Evolutionary conservation across 2,888 invertebrate species (phyloP).

Genomic region (Nemoura dubitans): DNA sequence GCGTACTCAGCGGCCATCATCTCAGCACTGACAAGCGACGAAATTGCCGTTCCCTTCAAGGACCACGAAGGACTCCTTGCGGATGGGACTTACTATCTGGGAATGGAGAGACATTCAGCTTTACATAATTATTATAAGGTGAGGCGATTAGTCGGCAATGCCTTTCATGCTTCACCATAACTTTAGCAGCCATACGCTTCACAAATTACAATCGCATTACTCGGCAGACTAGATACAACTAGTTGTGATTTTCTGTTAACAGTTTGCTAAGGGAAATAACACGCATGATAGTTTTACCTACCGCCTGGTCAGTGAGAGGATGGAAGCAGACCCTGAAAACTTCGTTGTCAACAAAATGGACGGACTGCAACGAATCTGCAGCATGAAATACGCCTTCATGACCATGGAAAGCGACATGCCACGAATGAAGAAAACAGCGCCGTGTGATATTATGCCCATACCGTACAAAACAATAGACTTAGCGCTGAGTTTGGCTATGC

Average conservation of each 20-base stretch:
- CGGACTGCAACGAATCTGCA: conserved; percentile 31
- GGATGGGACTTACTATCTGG: conserved; percentile 54
- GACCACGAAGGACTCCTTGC: conserved; percentile 54
- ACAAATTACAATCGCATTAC: too few species aligned
- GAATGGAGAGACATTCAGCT: conserved; percentile 47
- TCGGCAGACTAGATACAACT: too few species aligned
- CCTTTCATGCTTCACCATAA: too few species aligned
- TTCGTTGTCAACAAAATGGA: neutral
- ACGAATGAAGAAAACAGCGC: conserved; percentile 9
- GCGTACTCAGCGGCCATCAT: conserved; percentile 57
- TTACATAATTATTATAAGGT: conserved; percentile 39
- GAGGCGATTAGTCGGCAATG: neutral
- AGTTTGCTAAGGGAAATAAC: neutral
- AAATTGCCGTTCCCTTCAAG: conserved; percentile 54
- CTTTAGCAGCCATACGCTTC: too few species aligned
- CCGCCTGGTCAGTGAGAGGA: neutral
- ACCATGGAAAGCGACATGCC: conserved; percentile 17
- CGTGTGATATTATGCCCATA: conserved; percentile 31
- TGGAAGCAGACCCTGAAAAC: conserved; percentile 9
- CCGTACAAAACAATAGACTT: conserved; percentile 27
- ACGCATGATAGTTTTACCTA: neutral
- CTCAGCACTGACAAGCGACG: conserved; percentile 53
- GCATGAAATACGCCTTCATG: conserved; percentile 35
- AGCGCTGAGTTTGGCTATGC: conserved; percentile 31
- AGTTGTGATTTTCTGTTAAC: neutral